Conservation (phyloP, 2,888 invertebrate species). For the Argyresthia goedartella region DNA sequence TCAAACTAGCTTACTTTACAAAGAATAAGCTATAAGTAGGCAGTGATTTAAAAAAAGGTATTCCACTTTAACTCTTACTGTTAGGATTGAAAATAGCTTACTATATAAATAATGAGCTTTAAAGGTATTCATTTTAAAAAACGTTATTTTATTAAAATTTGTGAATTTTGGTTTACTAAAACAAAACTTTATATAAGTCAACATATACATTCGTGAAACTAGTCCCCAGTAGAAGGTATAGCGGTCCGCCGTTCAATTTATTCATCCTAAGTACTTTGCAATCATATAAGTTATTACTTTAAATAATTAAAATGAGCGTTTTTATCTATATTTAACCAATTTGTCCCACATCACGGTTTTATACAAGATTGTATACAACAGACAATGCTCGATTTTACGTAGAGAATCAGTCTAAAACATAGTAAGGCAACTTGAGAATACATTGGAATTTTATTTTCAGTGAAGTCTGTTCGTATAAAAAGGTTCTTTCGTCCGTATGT, state of each 20-base stretch:
- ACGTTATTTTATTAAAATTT: too few relatives aligned
- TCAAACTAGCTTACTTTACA: too few relatives aligned
- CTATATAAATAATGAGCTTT: too few relatives aligned
- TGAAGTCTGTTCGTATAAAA: conserved; percentile 19
- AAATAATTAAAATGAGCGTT: neutral
- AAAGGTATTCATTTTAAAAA: too few relatives aligned
- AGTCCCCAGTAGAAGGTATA: neutral
- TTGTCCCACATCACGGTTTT: neutral
- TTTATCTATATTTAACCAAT: neutral
- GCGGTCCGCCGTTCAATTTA: neutral
- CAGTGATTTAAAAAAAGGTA: too few relatives aligned
- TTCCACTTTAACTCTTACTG: too few relatives aligned
- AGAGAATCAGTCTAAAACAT: conserved; percentile 78
- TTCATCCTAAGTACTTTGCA: neutral
- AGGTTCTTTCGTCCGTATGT: neutral
- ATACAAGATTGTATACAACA: neutral
- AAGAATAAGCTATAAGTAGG: too few relatives aligned
- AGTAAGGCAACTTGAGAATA: conserved; percentile 76
- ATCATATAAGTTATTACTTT: neutral
- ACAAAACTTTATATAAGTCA: too few relatives aligned
- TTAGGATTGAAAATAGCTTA: too few relatives aligned
- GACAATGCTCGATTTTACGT: conserved; percentile 19
- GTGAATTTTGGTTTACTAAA: too few relatives aligned
- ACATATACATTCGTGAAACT: too few relatives aligned
- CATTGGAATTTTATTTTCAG: conserved; percentile 25